Percentiles rank a stretch among this genome's conserved stretches.
phyloP scores from a whole-genome alignment of 2,113 vertebrate species.

The Alligator sinensis region DNA sequence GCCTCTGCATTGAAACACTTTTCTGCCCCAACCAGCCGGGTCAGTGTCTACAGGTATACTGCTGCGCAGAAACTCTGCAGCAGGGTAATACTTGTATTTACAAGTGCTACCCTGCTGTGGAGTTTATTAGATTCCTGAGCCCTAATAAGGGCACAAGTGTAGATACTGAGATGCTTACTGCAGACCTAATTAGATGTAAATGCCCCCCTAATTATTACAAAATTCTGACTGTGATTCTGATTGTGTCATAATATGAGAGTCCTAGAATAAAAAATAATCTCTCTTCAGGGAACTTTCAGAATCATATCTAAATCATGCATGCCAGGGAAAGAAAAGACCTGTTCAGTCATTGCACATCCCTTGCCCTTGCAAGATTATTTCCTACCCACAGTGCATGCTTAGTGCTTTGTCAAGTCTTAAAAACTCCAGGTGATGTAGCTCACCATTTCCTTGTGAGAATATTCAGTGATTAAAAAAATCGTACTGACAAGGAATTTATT shows the following conservation, averaged over 20 bases:
- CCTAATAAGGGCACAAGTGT: too few relatives aligned
- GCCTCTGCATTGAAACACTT: too few relatives aligned
- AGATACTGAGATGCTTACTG: too few relatives aligned
- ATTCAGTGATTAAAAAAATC: constrained; percentile 24
- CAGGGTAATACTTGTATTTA: too few relatives aligned
- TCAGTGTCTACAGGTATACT: too few relatives aligned
- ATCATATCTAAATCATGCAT: background rate
- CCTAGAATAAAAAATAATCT: background rate
- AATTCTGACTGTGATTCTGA: background rate
- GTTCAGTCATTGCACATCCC: background rate
- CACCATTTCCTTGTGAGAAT: background rate
- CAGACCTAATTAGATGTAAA: too few relatives aligned
- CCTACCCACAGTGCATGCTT: background rate
- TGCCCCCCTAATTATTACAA: too few relatives aligned
- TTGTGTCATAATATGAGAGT: background rate
- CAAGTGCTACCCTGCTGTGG: too few relatives aligned
- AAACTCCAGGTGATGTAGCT: background rate
- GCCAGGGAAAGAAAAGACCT: background rate
- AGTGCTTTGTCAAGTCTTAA: background rate
- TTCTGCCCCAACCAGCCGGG: too few relatives aligned
- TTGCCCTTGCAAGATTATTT: background rate
- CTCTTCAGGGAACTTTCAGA: background rate
- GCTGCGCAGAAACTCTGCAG: too few relatives aligned
- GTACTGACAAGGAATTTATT: constrained; percentile 26
- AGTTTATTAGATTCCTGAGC: too few relatives aligned